Percentiles rank a stretch among this genome's conserved stretches.
phyloP scores from a whole-genome alignment of 1,140 invertebrate species.

The Drosophila lowei region DNA sequence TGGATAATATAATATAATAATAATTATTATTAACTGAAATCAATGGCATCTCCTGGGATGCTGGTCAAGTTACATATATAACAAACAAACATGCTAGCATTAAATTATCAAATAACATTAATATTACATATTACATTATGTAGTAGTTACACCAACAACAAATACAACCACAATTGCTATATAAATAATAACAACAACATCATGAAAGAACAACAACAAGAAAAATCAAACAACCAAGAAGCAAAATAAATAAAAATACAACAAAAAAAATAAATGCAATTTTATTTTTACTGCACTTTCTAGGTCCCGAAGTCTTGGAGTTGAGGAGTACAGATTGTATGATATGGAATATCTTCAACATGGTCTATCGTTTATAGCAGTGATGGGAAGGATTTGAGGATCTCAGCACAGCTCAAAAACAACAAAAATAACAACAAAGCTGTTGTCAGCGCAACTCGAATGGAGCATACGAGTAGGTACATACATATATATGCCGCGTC shows the following conservation, averaged over 20 bases:
- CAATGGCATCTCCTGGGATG: slow-evolving; percentile 32
- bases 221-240: slow-evolving; percentile 50
- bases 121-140: slow-evolving; percentile 56
- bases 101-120: slow-evolving; percentile 71
- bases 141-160: slow-evolving; percentile 47
- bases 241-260: slow-evolving; percentile 63
- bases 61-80: slow-evolving; percentile 41
- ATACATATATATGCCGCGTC: too few species aligned
- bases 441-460: too few species aligned
- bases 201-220: slow-evolving; percentile 28
- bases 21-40: slow-evolving; percentile 49
- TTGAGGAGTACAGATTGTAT: too few species aligned
- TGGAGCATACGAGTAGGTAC: too few species aligned
- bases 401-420: too few species aligned
- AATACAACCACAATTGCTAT: slow-evolving; percentile 59
- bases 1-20: slow-evolving; percentile 30
- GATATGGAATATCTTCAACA: too few species aligned
- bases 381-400: too few species aligned
- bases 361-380: too few species aligned
- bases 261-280: slow-evolving; percentile 17
- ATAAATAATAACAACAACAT: slow-evolving; percentile 51
- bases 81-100: slow-evolving; percentile 55
- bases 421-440: too few species aligned
- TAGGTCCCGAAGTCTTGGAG: not conserved
- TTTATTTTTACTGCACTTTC: not conserved